Conservation (phyloP, 2,888 invertebrate genomes). For the Merodon equestris region DNA sequence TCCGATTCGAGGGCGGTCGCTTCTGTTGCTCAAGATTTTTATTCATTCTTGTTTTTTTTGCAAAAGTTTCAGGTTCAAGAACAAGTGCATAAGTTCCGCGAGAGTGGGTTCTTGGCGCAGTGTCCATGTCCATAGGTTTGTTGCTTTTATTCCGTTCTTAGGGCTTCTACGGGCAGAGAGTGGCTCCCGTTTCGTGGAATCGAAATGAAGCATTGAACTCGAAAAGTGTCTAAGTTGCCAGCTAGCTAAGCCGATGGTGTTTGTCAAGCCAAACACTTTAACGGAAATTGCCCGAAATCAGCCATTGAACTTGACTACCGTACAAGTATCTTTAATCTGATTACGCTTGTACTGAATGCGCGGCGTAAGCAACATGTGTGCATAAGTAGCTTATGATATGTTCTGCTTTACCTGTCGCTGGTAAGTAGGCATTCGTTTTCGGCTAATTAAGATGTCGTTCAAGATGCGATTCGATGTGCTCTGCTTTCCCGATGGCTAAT, state of each 20-base stretch:
- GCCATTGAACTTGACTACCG: conserved; percentile 53
- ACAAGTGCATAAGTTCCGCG: conserved; percentile 64
- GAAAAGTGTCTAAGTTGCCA: not conserved
- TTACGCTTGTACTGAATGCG: conserved; percentile 15
- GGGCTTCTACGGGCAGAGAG: not conserved
- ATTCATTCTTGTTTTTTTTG: conserved; percentile 15
- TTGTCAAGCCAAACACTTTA: conserved; percentile 43
- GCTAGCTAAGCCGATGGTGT: conserved; percentile 7
- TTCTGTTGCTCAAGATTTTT: not conserved
- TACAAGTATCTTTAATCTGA: conserved; percentile 25
- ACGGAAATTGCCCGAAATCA: conserved; percentile 51
- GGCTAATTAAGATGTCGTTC: conserved; percentile 16
- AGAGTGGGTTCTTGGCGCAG: conserved; percentile 58
- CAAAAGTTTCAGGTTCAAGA: conserved; percentile 65
- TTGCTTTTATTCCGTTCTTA: too few species aligned
- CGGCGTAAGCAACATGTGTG: too few species aligned
- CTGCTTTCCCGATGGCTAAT: conserved; percentile 21
- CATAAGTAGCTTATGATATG: conserved; percentile 46
- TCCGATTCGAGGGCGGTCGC: conserved; percentile 12
- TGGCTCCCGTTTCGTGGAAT: not conserved
- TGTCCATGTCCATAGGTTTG: conserved; percentile 12
- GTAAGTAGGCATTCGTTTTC: not conserved
- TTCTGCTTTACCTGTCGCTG: too few species aligned
- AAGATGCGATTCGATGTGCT: not conserved
- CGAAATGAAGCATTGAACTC: conserved; percentile 37